Evolutionary conservation across 2,113 vertebrate species (phyloP).

Genomic region (Delphinapterus leucas): DNA sequence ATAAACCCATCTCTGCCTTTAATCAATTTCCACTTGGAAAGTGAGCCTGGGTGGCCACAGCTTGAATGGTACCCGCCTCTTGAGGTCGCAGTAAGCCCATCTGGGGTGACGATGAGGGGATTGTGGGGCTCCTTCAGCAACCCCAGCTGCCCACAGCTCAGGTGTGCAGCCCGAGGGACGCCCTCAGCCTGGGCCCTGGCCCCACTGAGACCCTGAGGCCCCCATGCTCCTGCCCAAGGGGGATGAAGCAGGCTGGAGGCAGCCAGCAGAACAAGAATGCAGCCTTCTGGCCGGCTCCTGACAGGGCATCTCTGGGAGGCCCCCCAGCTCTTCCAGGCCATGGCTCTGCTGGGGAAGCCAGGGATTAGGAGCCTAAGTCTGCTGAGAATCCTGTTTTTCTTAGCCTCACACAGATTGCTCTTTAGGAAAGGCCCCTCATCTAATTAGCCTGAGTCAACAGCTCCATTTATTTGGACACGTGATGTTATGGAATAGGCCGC

Average conservation of each 20-base stretch:
- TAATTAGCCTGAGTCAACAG: conserved; percentile 76
- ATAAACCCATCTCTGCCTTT: not conserved
- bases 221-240: conserved; percentile 5
- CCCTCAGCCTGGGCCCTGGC: not conserved
- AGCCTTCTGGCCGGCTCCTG: conserved; percentile 72
- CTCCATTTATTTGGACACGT: conserved; percentile 44
- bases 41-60: not conserved
- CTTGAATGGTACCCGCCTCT: not conserved
- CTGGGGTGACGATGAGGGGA: not conserved
- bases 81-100: not conserved
- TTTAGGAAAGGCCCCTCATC: conserved; percentile 83
- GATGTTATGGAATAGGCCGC: conserved; percentile 72
- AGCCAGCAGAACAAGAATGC: conserved; percentile 73
- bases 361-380: conserved; percentile 85
- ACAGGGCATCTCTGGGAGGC: conserved; percentile 75
- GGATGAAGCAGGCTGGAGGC: conserved; percentile 43
- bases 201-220: not conserved
- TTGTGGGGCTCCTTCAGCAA: not conserved
- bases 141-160: not conserved
- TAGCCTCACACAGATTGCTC: conserved; percentile 81
- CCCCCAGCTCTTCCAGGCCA: conserved; percentile 79
- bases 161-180: not conserved
- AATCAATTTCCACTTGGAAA: conserved; percentile 39
- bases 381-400: conserved; percentile 87
- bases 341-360: conserved; percentile 83